Evolutionary conservation across 2,888 invertebrate genomes (phyloP).

Genomic region (Dryadula phaetusa): DNA sequence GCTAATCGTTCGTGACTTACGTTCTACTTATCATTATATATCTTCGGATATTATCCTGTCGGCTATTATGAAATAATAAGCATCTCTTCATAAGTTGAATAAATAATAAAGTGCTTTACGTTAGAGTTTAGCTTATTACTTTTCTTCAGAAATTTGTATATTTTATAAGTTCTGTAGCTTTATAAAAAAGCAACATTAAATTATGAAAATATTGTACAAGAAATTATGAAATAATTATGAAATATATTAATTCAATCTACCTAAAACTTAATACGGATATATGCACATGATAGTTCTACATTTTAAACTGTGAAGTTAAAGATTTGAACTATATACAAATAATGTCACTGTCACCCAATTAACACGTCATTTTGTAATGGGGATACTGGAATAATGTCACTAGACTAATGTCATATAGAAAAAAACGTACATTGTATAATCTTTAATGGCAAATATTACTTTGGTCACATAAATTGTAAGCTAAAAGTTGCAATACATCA

Average conservation of each 20-base stretch:
- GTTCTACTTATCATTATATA: slow-evolving; percentile 34
- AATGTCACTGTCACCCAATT: background rate
- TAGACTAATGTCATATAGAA: background rate
- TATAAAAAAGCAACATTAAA: background rate
- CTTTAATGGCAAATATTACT: background rate
- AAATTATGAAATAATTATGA: no score
- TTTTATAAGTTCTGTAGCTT: background rate
- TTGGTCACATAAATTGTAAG: background rate
- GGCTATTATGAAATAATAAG: slow-evolving; percentile 27
- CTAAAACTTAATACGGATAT: no score
- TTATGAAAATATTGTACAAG: no score
- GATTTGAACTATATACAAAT: background rate
- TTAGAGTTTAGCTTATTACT: background rate
- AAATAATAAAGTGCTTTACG: background rate
- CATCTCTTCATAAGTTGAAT: slow-evolving; percentile 5
- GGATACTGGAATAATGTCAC: slow-evolving; percentile 7
- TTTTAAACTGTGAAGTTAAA: no score
- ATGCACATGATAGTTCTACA: no score
- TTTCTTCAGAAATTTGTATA: background rate
- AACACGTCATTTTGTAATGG: background rate
- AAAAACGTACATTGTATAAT: background rate
- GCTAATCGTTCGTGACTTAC: slow-evolving; percentile 60
- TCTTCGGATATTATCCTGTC: slow-evolving; percentile 39
- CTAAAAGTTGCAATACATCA: no score
- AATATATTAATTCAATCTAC: no score